Conservation (phyloP, 2,888 invertebrate species). For the Conus canariensis region DNA sequence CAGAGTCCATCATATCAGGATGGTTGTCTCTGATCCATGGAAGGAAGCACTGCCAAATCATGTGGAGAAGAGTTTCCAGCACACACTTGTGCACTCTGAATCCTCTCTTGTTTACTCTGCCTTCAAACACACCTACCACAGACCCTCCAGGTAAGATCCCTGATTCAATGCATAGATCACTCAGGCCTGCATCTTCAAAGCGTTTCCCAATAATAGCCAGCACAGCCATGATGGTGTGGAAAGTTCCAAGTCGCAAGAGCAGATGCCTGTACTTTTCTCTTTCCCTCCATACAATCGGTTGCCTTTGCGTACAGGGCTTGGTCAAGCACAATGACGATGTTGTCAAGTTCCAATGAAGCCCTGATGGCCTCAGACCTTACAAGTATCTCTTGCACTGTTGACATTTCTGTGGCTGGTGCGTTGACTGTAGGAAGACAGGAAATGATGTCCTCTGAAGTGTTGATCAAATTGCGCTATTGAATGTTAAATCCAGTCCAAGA, state of each 20-base stretch:
- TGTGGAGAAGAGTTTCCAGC: conserved; percentile 41
- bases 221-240: conserved; percentile 57
- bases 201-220: conserved; percentile 55
- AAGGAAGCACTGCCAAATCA: conserved; percentile 33
- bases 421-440: not conserved
- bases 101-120: not conserved
- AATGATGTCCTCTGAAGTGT: not conserved
- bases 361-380: not conserved
- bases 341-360: conserved; percentile 38
- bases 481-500: not conserved
- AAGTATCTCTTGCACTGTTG: not conserved
- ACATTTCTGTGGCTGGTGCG: not conserved
- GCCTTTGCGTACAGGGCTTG: conserved; percentile 61
- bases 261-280: conserved; percentile 43
- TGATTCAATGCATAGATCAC: conserved; percentile 54
- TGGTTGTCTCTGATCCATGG: conserved; percentile 23
- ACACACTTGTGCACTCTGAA: not conserved
- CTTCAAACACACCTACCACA: conserved; percentile 51
- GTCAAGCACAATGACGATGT: conserved; percentile 47
- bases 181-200: conserved; percentile 57
- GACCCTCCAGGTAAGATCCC: conserved; percentile 58
- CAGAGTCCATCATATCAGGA: not conserved
- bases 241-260: conserved; percentile 52
- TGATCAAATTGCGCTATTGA: not conserved
- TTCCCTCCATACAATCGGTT: conserved; percentile 54